These are phyloP conservation scores for Apteryx mantelli DNA, from an alignment of 2,113 vertebrate genomes.

Conservation along the genomic window DNA sequence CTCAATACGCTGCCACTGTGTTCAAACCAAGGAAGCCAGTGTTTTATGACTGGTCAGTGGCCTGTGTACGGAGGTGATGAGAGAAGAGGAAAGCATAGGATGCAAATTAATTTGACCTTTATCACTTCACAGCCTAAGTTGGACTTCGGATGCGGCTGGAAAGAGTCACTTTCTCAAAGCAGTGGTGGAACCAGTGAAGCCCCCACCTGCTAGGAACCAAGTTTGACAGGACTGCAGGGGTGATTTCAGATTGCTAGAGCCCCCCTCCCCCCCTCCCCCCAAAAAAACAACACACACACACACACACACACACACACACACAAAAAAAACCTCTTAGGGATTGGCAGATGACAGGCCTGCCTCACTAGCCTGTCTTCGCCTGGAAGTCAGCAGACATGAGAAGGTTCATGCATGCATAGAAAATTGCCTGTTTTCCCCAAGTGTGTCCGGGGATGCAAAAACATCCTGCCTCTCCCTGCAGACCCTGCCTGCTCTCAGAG, in stretches of 20 bases:
- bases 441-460: not conserved
- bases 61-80: not conserved
- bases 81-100: not conserved
- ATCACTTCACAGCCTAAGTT: not conserved
- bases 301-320: too few species aligned
- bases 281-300: too few species aligned
- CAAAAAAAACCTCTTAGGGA: not conserved
- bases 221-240: fast-evolving
- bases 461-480: not conserved
- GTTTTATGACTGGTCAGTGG: not conserved
- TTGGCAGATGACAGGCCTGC: not conserved
- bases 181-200: not conserved
- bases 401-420: not conserved
- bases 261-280: too few species aligned
- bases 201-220: not conserved
- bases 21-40: not conserved
- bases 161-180: fast-evolving
- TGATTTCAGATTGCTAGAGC: not conserved
- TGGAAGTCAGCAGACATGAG: not conserved
- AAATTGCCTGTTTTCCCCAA: not conserved
- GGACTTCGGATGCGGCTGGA: not conserved
- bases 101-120: not conserved
- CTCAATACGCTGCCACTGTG: not conserved
- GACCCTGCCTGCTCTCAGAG: not conserved
- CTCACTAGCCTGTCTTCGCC: not conserved